phyloP scores from a whole-genome alignment of 2,888 invertebrate genomes.

The Diplolepis rosae region DNA sequence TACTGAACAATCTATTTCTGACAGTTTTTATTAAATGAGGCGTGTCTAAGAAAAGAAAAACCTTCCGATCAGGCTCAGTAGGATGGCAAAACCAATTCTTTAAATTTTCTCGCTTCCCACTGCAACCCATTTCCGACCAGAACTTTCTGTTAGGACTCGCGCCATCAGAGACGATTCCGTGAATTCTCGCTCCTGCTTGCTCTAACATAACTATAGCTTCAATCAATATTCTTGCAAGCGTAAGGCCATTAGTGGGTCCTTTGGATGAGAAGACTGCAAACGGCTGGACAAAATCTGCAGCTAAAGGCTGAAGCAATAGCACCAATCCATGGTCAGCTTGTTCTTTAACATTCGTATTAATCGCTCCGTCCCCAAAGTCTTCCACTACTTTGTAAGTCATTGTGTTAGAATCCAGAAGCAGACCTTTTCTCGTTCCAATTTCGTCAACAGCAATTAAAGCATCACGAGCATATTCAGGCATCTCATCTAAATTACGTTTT shows the following conservation, averaged over 20 bases:
- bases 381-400: conserved; percentile 32
- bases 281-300: conserved; percentile 46
- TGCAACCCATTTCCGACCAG: conserved; percentile 41
- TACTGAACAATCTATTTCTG: conserved; percentile 46
- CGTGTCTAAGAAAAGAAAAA: too few species aligned
- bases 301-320: too few species aligned
- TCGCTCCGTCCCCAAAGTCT: conserved; percentile 26
- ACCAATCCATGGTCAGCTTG: too few species aligned
- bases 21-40: conserved; percentile 52
- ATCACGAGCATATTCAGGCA: background rate
- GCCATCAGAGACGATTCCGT: conserved; percentile 49
- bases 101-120: conserved; percentile 34
- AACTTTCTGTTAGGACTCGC: conserved; percentile 46
- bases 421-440: too few species aligned
- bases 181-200: conserved; percentile 42
- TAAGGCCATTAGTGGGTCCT: conserved; percentile 39
- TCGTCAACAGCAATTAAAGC: too few species aligned
- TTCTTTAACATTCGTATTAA: background rate
- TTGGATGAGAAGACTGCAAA: conserved; percentile 48
- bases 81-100: conserved; percentile 44
- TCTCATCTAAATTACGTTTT: background rate
- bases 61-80: conserved; percentile 39
- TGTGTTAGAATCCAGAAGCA: background rate
- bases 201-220: conserved; percentile 46
- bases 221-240: conserved; percentile 41